Percentiles rank a stretch among this genome's conserved stretches.
Evolutionary conservation across 2,888 invertebrate species (phyloP).

Genomic region (Tromatobia lineatoria): DNA sequence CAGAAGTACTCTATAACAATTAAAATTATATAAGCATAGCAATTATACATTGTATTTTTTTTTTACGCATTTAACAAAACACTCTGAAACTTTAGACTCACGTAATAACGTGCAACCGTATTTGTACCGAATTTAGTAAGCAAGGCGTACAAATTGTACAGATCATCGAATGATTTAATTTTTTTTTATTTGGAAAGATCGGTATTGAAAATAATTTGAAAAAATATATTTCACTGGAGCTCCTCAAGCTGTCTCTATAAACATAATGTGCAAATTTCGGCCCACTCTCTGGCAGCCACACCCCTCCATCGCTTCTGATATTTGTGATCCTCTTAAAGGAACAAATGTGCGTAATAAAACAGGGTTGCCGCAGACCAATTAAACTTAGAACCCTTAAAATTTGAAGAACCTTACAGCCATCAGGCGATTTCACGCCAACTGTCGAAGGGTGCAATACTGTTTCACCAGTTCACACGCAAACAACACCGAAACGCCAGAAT

Average conservation of each 20-base stretch:
- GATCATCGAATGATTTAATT: too few species aligned
- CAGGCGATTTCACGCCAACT: neutral
- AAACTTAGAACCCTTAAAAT: neutral
- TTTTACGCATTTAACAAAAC: too few species aligned
- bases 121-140: too few species aligned
- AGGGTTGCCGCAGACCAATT: conserved; percentile 10
- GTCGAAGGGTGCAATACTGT: conserved; percentile 15
- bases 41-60: too few species aligned
- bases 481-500: neutral
- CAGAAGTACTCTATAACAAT: too few species aligned
- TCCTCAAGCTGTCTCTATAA: neutral
- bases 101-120: too few species aligned
- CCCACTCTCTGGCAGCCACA: neutral
- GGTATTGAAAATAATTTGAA: too few species aligned
- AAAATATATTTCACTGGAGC: too few species aligned
- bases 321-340: neutral
- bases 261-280: neutral
- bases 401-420: neutral
- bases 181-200: too few species aligned
- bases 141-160: too few species aligned
- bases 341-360: neutral
- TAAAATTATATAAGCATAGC: too few species aligned
- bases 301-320: neutral
- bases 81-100: too few species aligned
- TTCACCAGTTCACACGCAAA: neutral